phyloP scores from a whole-genome alignment of 2,888 invertebrate genomes.

The Troglohyphantes excavatus region DNA sequence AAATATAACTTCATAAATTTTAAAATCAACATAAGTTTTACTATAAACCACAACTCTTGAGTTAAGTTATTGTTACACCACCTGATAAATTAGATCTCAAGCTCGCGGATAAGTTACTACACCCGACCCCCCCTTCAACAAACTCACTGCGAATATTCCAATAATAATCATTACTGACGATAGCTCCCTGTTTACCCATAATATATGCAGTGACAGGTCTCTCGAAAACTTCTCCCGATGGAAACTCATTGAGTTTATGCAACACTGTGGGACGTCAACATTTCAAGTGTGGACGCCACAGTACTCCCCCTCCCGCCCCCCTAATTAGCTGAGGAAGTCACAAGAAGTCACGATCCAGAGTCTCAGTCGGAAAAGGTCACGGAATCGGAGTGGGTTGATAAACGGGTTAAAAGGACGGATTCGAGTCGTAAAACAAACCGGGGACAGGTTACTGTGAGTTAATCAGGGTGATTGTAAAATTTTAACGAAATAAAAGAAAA shows the following conservation, averaged over 20 bases:
- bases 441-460: too few species aligned
- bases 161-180: slow-evolving; percentile 65
- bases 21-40: too few species aligned
- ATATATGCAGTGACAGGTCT: slow-evolving; percentile 42
- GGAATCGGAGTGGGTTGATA: not conserved
- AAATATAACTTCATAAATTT: too few species aligned
- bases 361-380: slow-evolving; percentile 49
- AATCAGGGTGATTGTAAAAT: too few species aligned
- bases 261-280: slow-evolving; percentile 39
- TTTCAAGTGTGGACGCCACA: slow-evolving; percentile 44
- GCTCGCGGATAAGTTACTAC: not conserved
- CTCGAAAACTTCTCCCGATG: not conserved
- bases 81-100: slow-evolving; percentile 18
- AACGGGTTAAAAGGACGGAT: too few species aligned
- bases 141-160: slow-evolving; percentile 20
- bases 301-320: not conserved
- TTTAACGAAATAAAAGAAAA: too few species aligned
- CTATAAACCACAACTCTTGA: not conserved
- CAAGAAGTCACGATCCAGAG: slow-evolving; percentile 64
- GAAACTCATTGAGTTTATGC: not conserved
- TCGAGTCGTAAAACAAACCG: not conserved
- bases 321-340: slow-evolving; percentile 61
- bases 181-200: slow-evolving; percentile 44
- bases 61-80: not conserved
- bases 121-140: slow-evolving; percentile 4